These are phyloP conservation scores for Eupleurogrammus muticus DNA, from an alignment of 2,797 vertebrate species.

Conservation along the genomic window DNA sequence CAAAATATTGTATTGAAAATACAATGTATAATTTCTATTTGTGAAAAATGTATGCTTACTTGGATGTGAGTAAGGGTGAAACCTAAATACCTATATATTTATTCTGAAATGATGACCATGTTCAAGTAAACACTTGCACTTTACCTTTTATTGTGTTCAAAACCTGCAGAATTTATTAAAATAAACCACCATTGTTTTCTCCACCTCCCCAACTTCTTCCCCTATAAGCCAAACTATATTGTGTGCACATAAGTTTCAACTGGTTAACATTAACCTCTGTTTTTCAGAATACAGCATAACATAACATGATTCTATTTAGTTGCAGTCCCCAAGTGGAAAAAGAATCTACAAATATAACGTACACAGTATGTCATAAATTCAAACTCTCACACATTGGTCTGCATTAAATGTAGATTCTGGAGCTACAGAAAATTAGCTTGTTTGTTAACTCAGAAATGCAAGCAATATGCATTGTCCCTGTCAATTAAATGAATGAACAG, in stretches of 20 bases:
- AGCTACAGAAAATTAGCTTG: not conserved
- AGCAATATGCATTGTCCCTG: not conserved
- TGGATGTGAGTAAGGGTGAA: conserved; percentile 4
- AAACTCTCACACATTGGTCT: conserved; percentile 2
- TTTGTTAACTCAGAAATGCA: not conserved
- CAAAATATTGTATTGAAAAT: conserved; percentile 26
- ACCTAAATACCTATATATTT: not conserved
- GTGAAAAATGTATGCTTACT: conserved; percentile 8
- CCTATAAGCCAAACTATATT: conserved; percentile 18
- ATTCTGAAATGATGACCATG: not conserved
- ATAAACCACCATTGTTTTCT: conserved; percentile 14
- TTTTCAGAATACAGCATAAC: conserved; percentile 22
- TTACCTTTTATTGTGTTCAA: conserved; percentile 5
- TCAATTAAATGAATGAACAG: not conserved
- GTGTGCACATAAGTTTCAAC: conserved; percentile 20
- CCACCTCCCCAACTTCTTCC: not conserved
- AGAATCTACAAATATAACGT: conserved; percentile 28
- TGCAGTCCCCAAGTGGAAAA: conserved; percentile 41
- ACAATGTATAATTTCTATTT: not conserved
- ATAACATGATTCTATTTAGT: conserved; percentile 37
- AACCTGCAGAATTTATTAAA: conserved; percentile 21
- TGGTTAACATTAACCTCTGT: conserved; percentile 30
- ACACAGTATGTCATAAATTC: conserved; percentile 37
- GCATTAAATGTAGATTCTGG: conserved; percentile 2
- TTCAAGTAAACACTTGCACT: conserved; percentile 25